A percentile compares a stretch with the other conserved stretches of the same genome.
phyloP scores from a whole-genome alignment of 1,140 invertebrate genomes.

The Aplysia californica region DNA sequence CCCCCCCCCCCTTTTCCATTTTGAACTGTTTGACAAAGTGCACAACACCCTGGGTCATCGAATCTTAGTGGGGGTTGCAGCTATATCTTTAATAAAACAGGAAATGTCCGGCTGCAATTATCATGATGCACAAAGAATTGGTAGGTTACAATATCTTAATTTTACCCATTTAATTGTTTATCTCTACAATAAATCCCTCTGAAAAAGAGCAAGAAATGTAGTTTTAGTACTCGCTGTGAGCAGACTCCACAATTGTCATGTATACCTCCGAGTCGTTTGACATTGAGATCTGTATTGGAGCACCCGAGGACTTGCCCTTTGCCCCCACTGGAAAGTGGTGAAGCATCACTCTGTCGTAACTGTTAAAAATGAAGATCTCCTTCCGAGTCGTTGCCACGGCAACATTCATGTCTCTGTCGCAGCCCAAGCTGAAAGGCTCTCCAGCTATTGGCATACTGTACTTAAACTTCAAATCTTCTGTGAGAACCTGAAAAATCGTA shows the following conservation, averaged over 20 bases:
- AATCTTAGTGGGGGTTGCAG: too few species aligned
- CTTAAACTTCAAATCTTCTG: conserved; percentile 20
- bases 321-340: not conserved
- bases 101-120: too few species aligned
- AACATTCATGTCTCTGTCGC: conserved; percentile 10
- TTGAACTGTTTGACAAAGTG: too few species aligned
- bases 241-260: not conserved
- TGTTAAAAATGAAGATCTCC: not conserved
- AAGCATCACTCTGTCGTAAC: not conserved
- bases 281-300: conserved; percentile 12
- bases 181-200: too few species aligned
- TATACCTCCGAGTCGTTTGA: conserved; percentile 13
- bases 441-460: not conserved
- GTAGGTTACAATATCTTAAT: too few species aligned
- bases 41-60: too few species aligned
- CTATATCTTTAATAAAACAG: too few species aligned
- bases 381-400: not conserved
- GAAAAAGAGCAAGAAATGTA: not conserved
- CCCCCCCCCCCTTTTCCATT: too few species aligned
- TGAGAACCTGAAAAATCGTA: conserved; percentile 20
- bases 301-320: not conserved
- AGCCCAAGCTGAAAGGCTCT: conserved; percentile 22
- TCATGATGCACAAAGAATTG: too few species aligned
- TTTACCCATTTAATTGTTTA: too few species aligned
- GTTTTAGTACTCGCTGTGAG: not conserved